Evolutionary conservation across 2,888 invertebrate genomes (phyloP), one percentile per base, ranked within the genome.

Genomic region (Uloborus plumipes): DNA sequence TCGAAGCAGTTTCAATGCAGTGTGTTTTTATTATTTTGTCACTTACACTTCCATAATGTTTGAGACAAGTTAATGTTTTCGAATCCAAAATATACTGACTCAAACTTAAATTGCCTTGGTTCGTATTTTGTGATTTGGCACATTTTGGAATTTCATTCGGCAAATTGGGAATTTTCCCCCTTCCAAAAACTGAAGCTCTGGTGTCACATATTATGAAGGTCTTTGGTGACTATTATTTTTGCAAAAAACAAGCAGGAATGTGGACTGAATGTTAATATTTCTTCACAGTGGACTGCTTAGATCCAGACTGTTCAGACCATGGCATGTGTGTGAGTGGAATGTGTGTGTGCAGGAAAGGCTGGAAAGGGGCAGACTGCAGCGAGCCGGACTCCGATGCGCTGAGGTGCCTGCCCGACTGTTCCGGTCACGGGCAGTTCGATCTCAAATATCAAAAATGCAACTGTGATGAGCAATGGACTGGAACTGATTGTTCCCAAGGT

Each of bases 401-500:
- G 49, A 86, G 87, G 15, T 88, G 88, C 77, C 86, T 88, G 82
- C 96, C 97, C 15, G 95, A 97, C 85, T 98, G 98, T 90, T 97
- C 97, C 0, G 95, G 96, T 88, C 94, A 97, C 88, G 98, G 97
- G 64, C 93, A 94, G 77, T 97, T 96, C 89, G 97, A 97, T 90
- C 92, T 96, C 87, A 96, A 96, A 88, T 93, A 93, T 67, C 96
- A 95, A 79, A 92, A 94, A 89, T 98, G 98, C 90, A 92, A 95
- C 79, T 98, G 98, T 90, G 95, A 97, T 88, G 93, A 95, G 79
- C 94, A 96, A 88, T 98, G 97, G 93, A 95, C 95, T 59, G 98
- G 98, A 85, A 92, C 94, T 77, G 96, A 97, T 90, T 98, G 98
- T 90, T 95, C 96, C 70, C 95, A 97, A 93, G 96, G 98, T 94